phyloP scores from a whole-genome alignment of 2,113 vertebrate species.

The Asarcornis scutulata region DNA sequence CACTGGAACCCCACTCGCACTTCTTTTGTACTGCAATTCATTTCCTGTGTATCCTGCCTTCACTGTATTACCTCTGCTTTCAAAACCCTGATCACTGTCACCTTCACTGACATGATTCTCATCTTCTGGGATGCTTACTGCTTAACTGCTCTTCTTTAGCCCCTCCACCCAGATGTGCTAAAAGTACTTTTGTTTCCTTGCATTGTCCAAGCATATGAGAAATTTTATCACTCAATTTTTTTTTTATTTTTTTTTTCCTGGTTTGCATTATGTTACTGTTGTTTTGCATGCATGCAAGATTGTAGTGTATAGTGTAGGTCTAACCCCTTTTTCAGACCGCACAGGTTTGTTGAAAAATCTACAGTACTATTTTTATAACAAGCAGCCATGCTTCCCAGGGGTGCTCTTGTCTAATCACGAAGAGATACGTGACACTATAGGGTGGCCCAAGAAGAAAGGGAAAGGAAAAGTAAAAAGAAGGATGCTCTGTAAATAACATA shows the following conservation, averaged over 20 bases:
- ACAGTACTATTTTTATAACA: background rate
- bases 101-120: background rate
- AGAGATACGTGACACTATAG: background rate
- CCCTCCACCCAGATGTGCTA: background rate
- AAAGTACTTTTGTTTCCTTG: background rate
- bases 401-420: background rate
- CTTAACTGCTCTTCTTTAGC: background rate
- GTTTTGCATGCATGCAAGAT: background rate
- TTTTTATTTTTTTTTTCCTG: too few relatives aligned
- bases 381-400: background rate
- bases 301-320: fast-evolving
- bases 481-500: background rate
- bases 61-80: background rate
- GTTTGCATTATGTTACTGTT: background rate
- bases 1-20: background rate
- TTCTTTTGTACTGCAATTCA: background rate
- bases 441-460: background rate
- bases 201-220: background rate
- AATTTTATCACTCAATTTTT: background rate
- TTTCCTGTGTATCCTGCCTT: background rate
- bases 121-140: background rate
- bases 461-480: background rate
- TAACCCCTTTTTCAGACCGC: background rate
- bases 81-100: background rate
- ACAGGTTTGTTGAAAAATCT: background rate